Evolutionary conservation across 2,113 vertebrate species (phyloP).

Genomic region (Trogon surrucura): DNA sequence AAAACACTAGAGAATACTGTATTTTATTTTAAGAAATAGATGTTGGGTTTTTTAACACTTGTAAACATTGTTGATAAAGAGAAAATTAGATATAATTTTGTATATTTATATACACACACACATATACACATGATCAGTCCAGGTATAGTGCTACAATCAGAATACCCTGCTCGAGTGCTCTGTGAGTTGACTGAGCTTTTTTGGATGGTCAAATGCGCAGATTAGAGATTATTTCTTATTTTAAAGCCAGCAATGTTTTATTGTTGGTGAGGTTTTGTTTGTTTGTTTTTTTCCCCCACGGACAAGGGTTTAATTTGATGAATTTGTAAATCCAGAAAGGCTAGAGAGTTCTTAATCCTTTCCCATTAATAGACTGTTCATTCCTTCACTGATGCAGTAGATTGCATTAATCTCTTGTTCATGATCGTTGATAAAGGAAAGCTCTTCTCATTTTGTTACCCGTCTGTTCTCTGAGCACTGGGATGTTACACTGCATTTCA

Average conservation of each 20-base stretch:
- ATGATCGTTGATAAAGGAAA: background rate
- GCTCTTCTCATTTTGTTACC: background rate
- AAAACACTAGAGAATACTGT: background rate
- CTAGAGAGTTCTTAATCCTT: constrained; percentile 16
- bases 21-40: background rate
- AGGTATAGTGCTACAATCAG: background rate
- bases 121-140: background rate
- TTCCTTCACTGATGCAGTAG: background rate
- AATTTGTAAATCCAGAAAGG: constrained; percentile 3
- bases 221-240: background rate
- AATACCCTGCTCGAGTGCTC: background rate
- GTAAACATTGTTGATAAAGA: background rate
- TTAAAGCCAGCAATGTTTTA: background rate
- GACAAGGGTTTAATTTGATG: background rate
- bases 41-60: background rate
- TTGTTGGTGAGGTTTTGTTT: background rate
- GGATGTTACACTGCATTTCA: background rate
- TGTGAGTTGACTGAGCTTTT: background rate
- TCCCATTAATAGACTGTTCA: background rate
- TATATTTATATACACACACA: background rate
- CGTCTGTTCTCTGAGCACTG: background rate
- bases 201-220: background rate
- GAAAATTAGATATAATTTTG: background rate
- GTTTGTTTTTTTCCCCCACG: background rate
- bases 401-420: constrained; percentile 29